Percentiles rank a stretch among this genome's conserved stretches.
Evolutionary conservation across 2,113 vertebrate species (phyloP).

Genomic region (Lipotes vexillifer): DNA sequence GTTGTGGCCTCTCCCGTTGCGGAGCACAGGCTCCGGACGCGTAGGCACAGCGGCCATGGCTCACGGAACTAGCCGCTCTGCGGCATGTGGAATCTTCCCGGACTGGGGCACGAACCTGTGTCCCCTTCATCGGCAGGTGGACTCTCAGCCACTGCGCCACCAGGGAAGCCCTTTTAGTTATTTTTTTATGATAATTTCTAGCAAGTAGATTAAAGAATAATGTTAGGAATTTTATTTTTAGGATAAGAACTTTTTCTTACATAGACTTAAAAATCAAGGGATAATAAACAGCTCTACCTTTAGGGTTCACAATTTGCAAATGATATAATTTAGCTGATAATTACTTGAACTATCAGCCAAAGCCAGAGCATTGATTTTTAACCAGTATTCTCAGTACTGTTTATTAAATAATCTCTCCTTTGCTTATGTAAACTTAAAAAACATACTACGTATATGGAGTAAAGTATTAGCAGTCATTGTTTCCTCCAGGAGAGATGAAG

Average conservation of each 20-base stretch:
- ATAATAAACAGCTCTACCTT: not conserved
- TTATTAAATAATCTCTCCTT: conserved; percentile 9
- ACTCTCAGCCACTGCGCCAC: too few relatives aligned
- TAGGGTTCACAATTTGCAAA: not conserved
- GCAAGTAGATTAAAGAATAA: not conserved
- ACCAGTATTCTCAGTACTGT: not conserved
- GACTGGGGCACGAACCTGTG: too few relatives aligned
- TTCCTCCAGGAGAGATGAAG: not conserved
- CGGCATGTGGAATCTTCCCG: too few relatives aligned
- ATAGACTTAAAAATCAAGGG: not conserved
- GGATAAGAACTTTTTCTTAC: not conserved
- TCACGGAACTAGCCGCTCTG: too few relatives aligned
- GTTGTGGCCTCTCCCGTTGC: too few relatives aligned
- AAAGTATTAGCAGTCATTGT: not conserved
- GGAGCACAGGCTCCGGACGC: too few relatives aligned
- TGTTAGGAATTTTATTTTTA: not conserved
- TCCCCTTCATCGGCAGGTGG: too few relatives aligned
- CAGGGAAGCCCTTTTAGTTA: not conserved
- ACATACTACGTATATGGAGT: not conserved
- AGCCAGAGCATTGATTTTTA: not conserved
- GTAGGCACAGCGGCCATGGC: too few relatives aligned
- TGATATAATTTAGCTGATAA: not conserved
- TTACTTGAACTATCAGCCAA: not conserved
- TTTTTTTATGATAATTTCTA: not conserved
- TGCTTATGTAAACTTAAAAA: not conserved